Evolutionary conservation across 1,140 invertebrate species (phyloP), one percentile per base, ranked within the genome.

Genomic region (Drosophila sechellia): DNA sequence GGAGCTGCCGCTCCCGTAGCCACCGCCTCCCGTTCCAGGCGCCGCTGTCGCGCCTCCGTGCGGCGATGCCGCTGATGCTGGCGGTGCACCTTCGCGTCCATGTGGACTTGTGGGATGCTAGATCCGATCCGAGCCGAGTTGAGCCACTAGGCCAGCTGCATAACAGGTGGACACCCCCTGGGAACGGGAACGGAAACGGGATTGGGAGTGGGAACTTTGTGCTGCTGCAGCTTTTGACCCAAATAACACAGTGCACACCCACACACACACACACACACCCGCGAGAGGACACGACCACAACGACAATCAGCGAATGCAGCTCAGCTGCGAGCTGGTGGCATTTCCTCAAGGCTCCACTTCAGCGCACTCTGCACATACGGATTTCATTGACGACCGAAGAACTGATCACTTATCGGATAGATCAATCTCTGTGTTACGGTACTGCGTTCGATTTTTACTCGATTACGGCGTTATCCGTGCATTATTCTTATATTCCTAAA

Each of bases 31-130:
- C 85, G 68, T 17, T 89, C 80, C 60, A 85, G 27, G 3, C 85
- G 85, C 58, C 86, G 66, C 49, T 90, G 86, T 15, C 86, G 83
- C 22, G 86, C 81, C 65, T 90, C 90, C 8, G 87, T 91, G 46
- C 91, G 90, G 4, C 83, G 79, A 58, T 87, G 83, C 35, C 91
- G 85, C 55, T 91, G 89, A 49, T 90, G 90, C 74, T 92, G 90
- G 35, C 85, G 89, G 90, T 92, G 91, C 64, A 92, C 91, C 74
- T 92, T 92, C 54, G 49, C 57, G 69, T 91, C 90, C 90, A 91
- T 91, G 8, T 31, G 45, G 22, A 5, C 11, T 22, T 12, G 5
- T 5, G 12, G 45, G 45, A 48, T n/a, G 1, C 46, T 27, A 20
- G 45, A 15, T 71, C 46, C 25, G 17, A 43, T 17, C 42, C 17